Percentiles rank a stretch among this genome's conserved stretches.
phyloP scores from a whole-genome alignment of 2,113 vertebrate species.

The Heteronetta atricapilla region DNA sequence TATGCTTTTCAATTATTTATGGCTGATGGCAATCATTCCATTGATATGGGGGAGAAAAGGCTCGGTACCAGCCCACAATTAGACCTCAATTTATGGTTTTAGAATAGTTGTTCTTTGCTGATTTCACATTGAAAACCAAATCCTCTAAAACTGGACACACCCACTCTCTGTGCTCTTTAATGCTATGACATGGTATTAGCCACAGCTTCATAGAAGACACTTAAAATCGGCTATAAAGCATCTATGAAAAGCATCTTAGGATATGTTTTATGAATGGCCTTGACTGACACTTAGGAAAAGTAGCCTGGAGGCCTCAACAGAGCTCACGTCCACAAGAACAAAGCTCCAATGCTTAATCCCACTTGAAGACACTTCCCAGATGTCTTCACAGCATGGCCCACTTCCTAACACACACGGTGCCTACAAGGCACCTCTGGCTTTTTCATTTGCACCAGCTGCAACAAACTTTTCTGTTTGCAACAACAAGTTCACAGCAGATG shows the following conservation, averaged over 20 bases:
- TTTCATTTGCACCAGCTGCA: neutral
- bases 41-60: neutral
- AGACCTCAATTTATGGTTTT: neutral
- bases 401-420: fast-evolving
- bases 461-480: neutral
- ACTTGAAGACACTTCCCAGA: neutral
- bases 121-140: neutral
- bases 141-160: neutral
- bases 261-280: neutral
- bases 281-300: neutral
- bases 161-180: neutral
- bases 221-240: neutral
- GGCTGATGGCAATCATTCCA: neutral
- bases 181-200: neutral
- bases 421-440: neutral
- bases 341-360: neutral
- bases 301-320: neutral
- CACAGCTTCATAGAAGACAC: neutral
- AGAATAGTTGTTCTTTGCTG: neutral
- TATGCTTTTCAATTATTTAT: constrained; percentile 3
- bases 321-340: neutral
- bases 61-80: neutral
- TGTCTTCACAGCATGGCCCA: neutral
- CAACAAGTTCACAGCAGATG: neutral
- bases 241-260: neutral